These are phyloP conservation scores for Corythornis madagascariensis DNA, from an alignment of 2,113 vertebrate species.

Conservation along the genomic window DNA sequence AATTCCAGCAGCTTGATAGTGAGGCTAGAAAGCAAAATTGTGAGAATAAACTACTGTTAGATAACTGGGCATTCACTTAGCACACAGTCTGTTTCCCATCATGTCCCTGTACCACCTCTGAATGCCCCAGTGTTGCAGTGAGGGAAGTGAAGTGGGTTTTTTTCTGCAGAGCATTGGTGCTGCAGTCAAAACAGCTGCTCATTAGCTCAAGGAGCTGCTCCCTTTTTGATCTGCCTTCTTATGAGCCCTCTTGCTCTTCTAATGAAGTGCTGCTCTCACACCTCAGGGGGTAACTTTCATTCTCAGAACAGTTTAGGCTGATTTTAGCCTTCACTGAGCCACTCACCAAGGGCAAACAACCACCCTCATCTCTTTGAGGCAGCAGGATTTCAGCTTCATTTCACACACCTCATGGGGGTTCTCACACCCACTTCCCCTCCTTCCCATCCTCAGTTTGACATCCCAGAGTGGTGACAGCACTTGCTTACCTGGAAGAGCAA, in stretches of 20 bases:
- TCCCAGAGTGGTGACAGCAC: background rate
- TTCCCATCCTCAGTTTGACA: background rate
- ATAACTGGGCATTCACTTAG: background rate
- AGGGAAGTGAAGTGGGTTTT: background rate
- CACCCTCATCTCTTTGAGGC: background rate
- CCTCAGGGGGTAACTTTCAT: background rate
- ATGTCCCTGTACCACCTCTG: background rate
- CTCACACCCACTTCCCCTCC: background rate
- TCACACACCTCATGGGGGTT: background rate
- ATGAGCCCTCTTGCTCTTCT: background rate
- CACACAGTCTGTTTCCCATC: background rate
- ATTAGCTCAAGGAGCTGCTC: background rate
- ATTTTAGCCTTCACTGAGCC: background rate
- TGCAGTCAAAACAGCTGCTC: constrained; percentile 10
- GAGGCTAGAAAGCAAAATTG: background rate
- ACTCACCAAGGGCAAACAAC: background rate
- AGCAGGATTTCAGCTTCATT: background rate
- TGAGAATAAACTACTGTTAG: background rate
- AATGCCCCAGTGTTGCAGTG: background rate
- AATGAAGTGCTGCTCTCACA: background rate
- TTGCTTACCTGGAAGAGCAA: background rate
- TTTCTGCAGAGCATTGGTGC: background rate
- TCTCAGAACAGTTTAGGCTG: background rate
- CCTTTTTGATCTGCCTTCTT: background rate
- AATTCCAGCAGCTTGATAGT: constrained; percentile 24